Conservation (phyloP, 1,140 invertebrate species). For the Pomacea maculata region DNA sequence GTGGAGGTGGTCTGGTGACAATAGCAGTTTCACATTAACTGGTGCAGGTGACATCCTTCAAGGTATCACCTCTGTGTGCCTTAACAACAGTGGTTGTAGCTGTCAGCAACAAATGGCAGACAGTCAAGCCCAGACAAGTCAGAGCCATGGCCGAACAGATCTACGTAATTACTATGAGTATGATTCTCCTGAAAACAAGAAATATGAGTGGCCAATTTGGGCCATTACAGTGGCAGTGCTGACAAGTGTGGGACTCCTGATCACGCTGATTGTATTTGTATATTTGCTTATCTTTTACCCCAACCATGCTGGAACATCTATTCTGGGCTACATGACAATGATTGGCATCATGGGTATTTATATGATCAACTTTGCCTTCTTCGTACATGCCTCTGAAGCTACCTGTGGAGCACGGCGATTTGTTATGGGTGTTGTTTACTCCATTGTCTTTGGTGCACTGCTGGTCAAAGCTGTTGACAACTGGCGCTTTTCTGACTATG, state of each 20-base stretch:
- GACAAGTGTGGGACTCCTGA: slow-evolving; percentile 57
- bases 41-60: neutral
- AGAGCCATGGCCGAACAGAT: slow-evolving; percentile 16
- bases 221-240: slow-evolving; percentile 61
- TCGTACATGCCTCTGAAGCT: slow-evolving; percentile 62
- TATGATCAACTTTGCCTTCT: slow-evolving; percentile 68
- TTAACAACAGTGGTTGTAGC: slow-evolving; percentile 18
- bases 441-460: slow-evolving; percentile 65
- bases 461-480: slow-evolving; percentile 67
- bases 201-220: slow-evolving; percentile 58
- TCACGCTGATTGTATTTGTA: slow-evolving; percentile 62
- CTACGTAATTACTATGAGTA: slow-evolving; percentile 55
- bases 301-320: slow-evolving; percentile 64
- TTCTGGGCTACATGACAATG: slow-evolving; percentile 67
- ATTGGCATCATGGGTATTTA: slow-evolving; percentile 68
- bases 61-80: slow-evolving; percentile 18
- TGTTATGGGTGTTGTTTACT: slow-evolving; percentile 66
- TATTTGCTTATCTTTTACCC: slow-evolving; percentile 67
- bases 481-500: slow-evolving; percentile 59
- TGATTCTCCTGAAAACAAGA: slow-evolving; percentile 27
- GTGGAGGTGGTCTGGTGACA: slow-evolving; percentile 41
- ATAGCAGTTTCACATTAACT: slow-evolving; percentile 11
- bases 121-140: slow-evolving; percentile 11
- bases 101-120: slow-evolving; percentile 2
- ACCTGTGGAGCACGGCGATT: slow-evolving; percentile 65